Evolutionary conservation across 2,113 vertebrate species (phyloP).

Genomic region (human): DNA sequence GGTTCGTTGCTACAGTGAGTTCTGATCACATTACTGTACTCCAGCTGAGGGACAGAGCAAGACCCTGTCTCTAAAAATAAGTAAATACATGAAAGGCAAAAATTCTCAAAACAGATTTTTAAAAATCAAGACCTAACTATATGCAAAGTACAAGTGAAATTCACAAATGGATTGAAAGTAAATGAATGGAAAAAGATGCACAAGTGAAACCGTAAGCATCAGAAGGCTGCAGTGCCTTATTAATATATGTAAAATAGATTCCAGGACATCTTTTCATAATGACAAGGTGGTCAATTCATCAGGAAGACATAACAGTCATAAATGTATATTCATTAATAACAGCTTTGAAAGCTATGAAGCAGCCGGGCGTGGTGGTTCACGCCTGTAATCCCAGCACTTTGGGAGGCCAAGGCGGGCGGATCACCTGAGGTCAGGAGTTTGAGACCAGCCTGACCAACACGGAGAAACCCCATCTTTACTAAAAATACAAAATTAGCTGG

Average conservation of each 20-base stretch:
- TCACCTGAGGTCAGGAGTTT: too few species aligned
- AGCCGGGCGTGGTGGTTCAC: too few species aligned
- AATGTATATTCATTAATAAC: not conserved
- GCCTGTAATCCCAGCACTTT: too few species aligned
- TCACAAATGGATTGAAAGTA: not conserved
- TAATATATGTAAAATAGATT: too few species aligned
- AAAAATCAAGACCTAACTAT: not conserved
- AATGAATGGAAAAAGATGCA: not conserved
- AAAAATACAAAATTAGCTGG: too few species aligned
- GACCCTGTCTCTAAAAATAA: not conserved
- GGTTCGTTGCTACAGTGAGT: too few species aligned
- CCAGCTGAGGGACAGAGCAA: not conserved
- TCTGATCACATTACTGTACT: too few species aligned
- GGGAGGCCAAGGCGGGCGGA: too few species aligned
- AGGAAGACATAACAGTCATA: not conserved
- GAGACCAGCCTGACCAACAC: too few species aligned
- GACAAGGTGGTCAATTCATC: not conserved
- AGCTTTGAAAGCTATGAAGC: not conserved
- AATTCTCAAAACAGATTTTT: not conserved
- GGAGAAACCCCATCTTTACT: too few species aligned
- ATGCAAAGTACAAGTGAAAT: not conserved
- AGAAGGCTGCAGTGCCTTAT: not conserved
- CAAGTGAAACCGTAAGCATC: accelerated
- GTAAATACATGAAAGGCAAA: not conserved
- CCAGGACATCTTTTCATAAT: accelerated